Conservation (phyloP, 2,888 invertebrate species). For the Smittia aterrima region DNA sequence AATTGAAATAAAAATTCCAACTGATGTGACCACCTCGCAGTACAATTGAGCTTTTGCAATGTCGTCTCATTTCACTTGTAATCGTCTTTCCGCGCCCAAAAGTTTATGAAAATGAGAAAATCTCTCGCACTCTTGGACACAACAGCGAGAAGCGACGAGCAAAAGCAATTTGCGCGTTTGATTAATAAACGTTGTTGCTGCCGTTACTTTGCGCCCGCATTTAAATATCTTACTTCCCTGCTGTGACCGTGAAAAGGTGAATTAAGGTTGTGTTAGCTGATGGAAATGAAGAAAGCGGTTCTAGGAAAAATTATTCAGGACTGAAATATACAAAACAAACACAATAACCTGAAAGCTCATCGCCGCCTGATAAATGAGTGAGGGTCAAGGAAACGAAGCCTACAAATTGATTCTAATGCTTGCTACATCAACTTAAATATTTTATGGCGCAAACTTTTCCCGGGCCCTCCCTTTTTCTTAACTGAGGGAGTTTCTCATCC, state of each 20-base stretch:
- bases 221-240: background rate
- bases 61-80: background rate
- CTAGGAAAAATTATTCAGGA: background rate
- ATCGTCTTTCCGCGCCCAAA: background rate
- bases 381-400: background rate
- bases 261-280: background rate
- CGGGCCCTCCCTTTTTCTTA: background rate
- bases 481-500: background rate
- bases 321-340: background rate
- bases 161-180: constrained; percentile 14
- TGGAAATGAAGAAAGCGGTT: background rate
- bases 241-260: constrained; percentile 24
- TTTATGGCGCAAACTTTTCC: constrained; percentile 35
- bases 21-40: too few species aligned
- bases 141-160: background rate
- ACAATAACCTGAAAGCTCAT: constrained; percentile 6
- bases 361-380: background rate
- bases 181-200: constrained; percentile 19
- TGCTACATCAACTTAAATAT: constrained; percentile 35
- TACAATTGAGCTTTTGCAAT: background rate
- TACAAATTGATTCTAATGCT: constrained; percentile 40
- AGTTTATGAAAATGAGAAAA: constrained; percentile 24
- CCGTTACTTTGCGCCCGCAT: constrained; percentile 17
- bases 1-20: too few species aligned
- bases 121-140: background rate